These are phyloP conservation scores for Tautogolabrus adspersus DNA, from an alignment of 2,113 vertebrate genomes.

Conservation along the genomic window DNA sequence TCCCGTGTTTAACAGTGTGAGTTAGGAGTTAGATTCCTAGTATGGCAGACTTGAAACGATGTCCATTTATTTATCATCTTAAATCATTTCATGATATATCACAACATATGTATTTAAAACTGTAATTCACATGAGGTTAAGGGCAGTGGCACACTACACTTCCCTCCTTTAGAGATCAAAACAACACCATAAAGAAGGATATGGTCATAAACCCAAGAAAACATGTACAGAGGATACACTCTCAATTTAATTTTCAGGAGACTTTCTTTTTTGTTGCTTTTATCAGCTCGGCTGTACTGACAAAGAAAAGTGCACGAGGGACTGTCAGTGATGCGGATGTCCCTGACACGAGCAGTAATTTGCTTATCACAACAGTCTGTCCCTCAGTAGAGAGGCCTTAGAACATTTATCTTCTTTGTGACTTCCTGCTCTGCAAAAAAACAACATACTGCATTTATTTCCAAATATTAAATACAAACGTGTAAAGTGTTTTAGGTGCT, in stretches of 20 bases:
- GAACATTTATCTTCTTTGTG: background rate
- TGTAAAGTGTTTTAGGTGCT: background rate
- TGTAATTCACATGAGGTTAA: background rate
- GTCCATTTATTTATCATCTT: background rate
- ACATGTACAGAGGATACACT: too few relatives aligned
- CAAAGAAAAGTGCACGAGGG: constrained; percentile 15
- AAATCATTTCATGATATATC: background rate
- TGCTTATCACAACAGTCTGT: constrained; percentile 52
- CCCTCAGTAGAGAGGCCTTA: constrained; percentile 12
- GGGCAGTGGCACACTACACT: background rate
- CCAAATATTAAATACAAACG: background rate
- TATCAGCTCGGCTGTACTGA: background rate
- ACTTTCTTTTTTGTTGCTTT: background rate
- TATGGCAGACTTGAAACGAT: too few relatives aligned
- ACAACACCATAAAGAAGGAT: too few relatives aligned
- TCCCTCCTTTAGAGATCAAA: too few relatives aligned
- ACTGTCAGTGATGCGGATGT: constrained; percentile 19
- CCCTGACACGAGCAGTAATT: constrained; percentile 38
- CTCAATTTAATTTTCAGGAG: background rate
- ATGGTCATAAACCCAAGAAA: too few relatives aligned
- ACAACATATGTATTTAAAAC: background rate
- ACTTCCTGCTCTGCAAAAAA: constrained; percentile 36
- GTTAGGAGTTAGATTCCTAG: too few relatives aligned
- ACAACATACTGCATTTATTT: constrained; percentile 9
- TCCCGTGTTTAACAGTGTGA: too few relatives aligned